Evolutionary conservation across 2,113 vertebrate species (phyloP), one percentile per base, ranked within the genome.

Genomic region (Plecturocebus donacophilus): DNA sequence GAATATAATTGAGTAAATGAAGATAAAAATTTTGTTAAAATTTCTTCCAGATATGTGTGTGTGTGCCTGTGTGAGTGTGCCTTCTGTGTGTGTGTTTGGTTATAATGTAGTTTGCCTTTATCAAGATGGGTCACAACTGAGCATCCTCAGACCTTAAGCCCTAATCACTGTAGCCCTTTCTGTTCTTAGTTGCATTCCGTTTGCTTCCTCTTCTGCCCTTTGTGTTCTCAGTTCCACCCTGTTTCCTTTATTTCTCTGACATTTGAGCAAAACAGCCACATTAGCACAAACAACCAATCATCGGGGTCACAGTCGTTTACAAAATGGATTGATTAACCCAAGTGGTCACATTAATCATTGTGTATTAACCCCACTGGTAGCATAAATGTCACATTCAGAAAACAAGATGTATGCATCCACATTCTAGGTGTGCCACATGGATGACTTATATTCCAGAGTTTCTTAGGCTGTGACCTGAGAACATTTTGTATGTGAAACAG

Each of bases 201-300:
- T 25, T 77, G 21, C 21, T 79, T 92, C 47, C 84, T 80, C 70
- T 68, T 90, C 70, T 64, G 14, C 20, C 42, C n/a, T 93, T 92
- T 64, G 5, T 54, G 35, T 40, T 95, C 49, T 73, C 66, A 91
- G 12, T 91, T 47, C 42, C 6, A 87, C 21, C 14, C 25, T 45
- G 23, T 95, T 64, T 95, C 12, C n/a, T 81, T 94, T 21, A 52
- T 95, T 85, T 93, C n/a, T 14, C 40, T 93, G 71, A 75, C 19
- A 73, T 89, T 11, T 82, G 47, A 89, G n/a, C 30, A 45, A 45
- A 87, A 11, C 47, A 82, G 42, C 21, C 6, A 49, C 52, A 73
- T 90, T 56, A 49, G 38, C 66, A 77, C 11, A 61, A 89, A 80
- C 21, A 86, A 54, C 25, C 49, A 42, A 76, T 45, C 86, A 64